phyloP scores from a whole-genome alignment of 2,888 invertebrate genomes.

The Troides oblongomaculatus region DNA sequence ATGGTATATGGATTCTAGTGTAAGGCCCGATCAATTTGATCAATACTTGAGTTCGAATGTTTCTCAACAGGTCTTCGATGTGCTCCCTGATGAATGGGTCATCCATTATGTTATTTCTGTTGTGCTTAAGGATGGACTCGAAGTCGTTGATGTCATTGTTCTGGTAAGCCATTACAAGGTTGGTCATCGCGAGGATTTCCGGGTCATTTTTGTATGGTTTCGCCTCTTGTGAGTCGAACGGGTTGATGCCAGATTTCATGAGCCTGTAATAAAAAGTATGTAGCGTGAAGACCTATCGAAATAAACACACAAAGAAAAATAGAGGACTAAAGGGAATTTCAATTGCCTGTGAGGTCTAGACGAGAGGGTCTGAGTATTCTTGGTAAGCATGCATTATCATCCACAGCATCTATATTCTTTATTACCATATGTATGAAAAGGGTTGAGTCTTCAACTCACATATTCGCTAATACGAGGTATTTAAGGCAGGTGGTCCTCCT shows the following conservation, averaged over 20 bases:
- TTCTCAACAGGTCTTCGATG: conserved; percentile 97
- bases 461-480: conserved; percentile 98
- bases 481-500: conserved; percentile 98
- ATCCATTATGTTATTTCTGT: conserved; percentile 96
- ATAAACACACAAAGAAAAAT: too few relatives aligned
- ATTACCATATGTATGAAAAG: too few relatives aligned
- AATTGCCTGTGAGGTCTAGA: too few relatives aligned
- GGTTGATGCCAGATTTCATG: conserved; percentile 99
- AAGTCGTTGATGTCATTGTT: conserved; percentile 99
- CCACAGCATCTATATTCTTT: too few relatives aligned
- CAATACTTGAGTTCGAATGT: conserved; percentile 97
- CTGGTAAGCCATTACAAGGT: conserved; percentile 97
- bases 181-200: conserved; percentile 99
- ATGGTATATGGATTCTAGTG: conserved; percentile 98
- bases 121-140: conserved; percentile 96
- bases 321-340: too few relatives aligned
- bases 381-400: too few relatives aligned
- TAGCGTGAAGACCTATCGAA: too few relatives aligned
- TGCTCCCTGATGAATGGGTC: conserved; percentile 99
- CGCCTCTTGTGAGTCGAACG: conserved; percentile 99
- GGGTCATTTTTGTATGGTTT: conserved; percentile 99
- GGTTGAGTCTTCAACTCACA: conserved; percentile 82
- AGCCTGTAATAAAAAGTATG: conserved; percentile 81
- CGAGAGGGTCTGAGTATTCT: too few relatives aligned
- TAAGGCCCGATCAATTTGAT: conserved; percentile 98